phyloP scores from a whole-genome alignment of 2,113 vertebrate species.

The Nanger granti region DNA sequence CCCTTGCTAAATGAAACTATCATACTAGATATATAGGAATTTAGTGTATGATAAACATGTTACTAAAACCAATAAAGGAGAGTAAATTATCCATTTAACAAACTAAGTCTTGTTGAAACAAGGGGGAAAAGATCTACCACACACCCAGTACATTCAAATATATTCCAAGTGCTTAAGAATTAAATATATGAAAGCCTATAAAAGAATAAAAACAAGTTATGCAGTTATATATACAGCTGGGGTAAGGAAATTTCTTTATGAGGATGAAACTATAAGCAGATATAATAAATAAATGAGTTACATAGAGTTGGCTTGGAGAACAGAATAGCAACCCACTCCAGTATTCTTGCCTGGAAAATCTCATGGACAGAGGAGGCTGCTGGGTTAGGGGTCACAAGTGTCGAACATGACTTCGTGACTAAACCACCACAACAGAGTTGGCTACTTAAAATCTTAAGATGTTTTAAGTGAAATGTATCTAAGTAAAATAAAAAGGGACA shows the following conservation, averaged over 20 bases:
- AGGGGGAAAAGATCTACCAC: not conserved
- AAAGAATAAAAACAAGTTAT: not conserved
- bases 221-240: not conserved
- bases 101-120: not conserved
- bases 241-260: not conserved
- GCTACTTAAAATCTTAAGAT: not conserved
- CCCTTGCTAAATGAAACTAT: not conserved
- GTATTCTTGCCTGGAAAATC: not conserved
- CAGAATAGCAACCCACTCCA: not conserved
- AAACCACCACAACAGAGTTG: not conserved
- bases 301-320: not conserved
- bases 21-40: not conserved
- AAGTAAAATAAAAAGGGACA: not conserved
- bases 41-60: not conserved
- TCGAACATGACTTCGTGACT: fast-evolving
- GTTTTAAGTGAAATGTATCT: not conserved
- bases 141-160: not conserved
- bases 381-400: not conserved
- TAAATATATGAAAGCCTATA: not conserved
- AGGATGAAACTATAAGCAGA: not conserved
- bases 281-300: not conserved
- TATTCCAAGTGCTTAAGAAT: not conserved
- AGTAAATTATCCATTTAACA: not conserved
- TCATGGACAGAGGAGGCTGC: not conserved
- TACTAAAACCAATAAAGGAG: not conserved